Base-by-base conservation (phyloP, 2,797 vertebrate genomes). In the Kryptopterus vitreolus region DNA sequence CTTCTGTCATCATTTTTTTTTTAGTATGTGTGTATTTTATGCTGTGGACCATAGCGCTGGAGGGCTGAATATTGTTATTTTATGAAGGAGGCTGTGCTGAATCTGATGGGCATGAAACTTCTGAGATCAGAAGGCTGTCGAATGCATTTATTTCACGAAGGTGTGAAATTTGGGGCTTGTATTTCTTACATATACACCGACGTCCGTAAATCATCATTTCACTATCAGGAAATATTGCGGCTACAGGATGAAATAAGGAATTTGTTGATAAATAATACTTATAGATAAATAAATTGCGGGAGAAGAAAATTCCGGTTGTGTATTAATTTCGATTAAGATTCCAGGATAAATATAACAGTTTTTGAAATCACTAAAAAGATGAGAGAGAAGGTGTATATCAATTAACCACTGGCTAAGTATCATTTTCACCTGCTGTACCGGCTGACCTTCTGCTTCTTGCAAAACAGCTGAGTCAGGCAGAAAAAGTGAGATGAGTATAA, bases 391-490 rank as follows among this genome's bases (percentile, higher is more conserved):
- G 43, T 3, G 33, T 80, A 26, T 76, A 57, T 61, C 35, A 16
- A 43, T 53, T 33, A 16, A 76, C 31, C 13, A n/a, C 20, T 76
- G 72, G 43, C 11, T 50, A 71, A 15, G 33, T 81, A 82, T 82
- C 87, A 81, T 85, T 86, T 84, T 92, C 89, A 92, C 91, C 15
- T 5, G 85, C 84, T 81, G 85, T 86, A 85, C 79, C 83, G 87
- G 84, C 84, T 85, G 86, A 79, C 80, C 83, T 83, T 70, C 81
- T 82, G 86, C 88, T 87, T 84, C 84, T 81, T 82, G 87, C 87
- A 85, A 69, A 92, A 87, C 83, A 55, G 90, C 88, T 86, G 90
- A 92, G 88, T 92, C 90, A 91, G 88, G 66, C 89, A 90, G 87
- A 68, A 63, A 79, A 31, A 75, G 52, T 55, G 81, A 81, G 81